phyloP scores from a whole-genome alignment of 2,113 vertebrate species.

The Hepsetus odoe region DNA sequence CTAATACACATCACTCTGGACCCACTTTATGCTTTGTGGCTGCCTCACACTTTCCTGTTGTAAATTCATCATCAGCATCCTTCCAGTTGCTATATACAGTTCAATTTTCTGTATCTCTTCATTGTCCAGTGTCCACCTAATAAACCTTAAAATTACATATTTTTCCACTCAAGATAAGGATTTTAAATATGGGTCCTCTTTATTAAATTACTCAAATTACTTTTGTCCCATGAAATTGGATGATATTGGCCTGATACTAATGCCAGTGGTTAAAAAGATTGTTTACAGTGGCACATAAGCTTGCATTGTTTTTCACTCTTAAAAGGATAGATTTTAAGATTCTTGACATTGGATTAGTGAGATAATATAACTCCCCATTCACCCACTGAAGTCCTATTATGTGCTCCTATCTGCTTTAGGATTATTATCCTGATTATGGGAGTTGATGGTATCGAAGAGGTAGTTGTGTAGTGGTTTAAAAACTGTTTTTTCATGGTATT shows the following conservation, averaged over 20 bases:
- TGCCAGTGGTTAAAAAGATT: neutral
- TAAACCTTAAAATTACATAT: too few relatives aligned
- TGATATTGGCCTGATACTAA: too few relatives aligned
- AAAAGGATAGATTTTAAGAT: neutral
- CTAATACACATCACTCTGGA: neutral
- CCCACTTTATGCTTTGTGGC: too few relatives aligned
- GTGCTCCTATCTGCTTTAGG: neutral
- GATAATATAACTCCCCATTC: neutral
- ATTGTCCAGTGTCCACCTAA: too few relatives aligned
- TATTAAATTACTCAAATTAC: too few relatives aligned
- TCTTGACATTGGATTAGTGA: neutral
- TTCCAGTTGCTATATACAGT: neutral
- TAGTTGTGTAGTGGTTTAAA: constrained; percentile 13
- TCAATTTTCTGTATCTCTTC: too few relatives aligned
- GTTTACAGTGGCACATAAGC: neutral
- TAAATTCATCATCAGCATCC: neutral
- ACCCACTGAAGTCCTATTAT: neutral
- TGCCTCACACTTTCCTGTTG: too few relatives aligned
- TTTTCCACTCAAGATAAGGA: too few relatives aligned
- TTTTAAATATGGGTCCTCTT: too few relatives aligned
- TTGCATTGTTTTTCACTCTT: neutral
- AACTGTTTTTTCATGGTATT: constrained; percentile 16
- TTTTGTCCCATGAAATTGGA: too few relatives aligned
- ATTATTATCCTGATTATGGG: neutral
- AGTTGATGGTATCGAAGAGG: neutral